Percentiles rank a stretch among this genome's conserved stretches.
Conservation (phyloP, 2,888 invertebrate species). For the Cryptocephalus primarius region DNA sequence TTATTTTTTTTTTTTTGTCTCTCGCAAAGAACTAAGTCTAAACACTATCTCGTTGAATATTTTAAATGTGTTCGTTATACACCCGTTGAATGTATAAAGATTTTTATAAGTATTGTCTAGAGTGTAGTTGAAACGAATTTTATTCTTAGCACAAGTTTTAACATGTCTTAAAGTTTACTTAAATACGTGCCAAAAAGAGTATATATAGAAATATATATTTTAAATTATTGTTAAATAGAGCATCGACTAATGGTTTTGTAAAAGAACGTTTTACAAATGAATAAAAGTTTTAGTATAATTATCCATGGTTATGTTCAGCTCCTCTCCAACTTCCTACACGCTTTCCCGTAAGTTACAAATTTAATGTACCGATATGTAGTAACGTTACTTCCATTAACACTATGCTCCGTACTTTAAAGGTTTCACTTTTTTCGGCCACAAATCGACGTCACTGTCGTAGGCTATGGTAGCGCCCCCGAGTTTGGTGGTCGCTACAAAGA, state of each 20-base stretch:
- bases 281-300: slow-evolving; percentile 1
- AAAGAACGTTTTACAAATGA: slow-evolving; percentile 14
- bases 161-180: slow-evolving; percentile 4
- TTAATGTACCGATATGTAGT: not conserved
- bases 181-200: slow-evolving; percentile 12
- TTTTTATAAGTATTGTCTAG: slow-evolving; percentile 5
- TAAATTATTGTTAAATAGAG: slow-evolving; percentile 23
- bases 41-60: slow-evolving; percentile 8
- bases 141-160: slow-evolving; percentile 1
- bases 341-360: not conserved
- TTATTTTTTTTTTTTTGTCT: not conserved
- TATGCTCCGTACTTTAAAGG: no score
- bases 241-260: slow-evolving; percentile 22
- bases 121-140: not conserved
- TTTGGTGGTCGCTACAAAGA: no score
- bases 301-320: not conserved
- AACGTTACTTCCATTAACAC: not conserved
- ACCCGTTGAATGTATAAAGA: not conserved
- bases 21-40: slow-evolving; percentile 4
- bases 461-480: no score
- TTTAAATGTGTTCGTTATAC: slow-evolving; percentile 11
- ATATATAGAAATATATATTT: slow-evolving; percentile 15
- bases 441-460: no score
- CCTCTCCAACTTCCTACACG: not conserved
- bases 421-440: no score